Conservation (phyloP, 2,113 vertebrate genomes). For the Clarias macrocephalus region DNA sequence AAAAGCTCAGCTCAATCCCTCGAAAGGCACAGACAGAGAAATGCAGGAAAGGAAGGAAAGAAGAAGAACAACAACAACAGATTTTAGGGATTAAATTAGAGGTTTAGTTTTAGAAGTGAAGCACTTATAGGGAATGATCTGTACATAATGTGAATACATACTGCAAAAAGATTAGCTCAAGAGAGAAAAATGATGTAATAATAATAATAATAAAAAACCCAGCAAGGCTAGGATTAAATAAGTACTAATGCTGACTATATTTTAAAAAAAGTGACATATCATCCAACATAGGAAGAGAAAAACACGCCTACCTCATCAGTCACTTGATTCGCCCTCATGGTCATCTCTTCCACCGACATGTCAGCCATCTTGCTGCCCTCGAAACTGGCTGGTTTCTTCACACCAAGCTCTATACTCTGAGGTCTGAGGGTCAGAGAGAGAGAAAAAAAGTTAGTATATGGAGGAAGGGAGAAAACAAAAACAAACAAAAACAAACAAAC, state of each 20-base stretch:
- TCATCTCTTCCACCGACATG: conserved; percentile 84
- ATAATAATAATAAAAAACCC: background rate
- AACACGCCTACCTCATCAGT: conserved; percentile 86
- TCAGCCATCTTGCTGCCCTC: conserved; percentile 82
- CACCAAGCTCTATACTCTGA: conserved; percentile 66
- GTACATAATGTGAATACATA: background rate
- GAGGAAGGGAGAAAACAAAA: background rate
- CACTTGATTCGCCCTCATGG: conserved; percentile 84
- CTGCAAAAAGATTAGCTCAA: background rate
- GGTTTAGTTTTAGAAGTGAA: background rate
- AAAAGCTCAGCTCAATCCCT: conserved; percentile 45
- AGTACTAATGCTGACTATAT: background rate
- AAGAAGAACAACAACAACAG: conserved; percentile 17
- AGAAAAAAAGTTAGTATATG: background rate
- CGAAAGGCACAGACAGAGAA: conserved; percentile 34
- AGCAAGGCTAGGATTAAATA: background rate
- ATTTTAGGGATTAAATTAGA: background rate
- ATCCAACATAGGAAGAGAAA: conserved; percentile 4
- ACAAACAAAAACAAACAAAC: too few relatives aligned
- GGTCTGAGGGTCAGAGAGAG: conserved; percentile 58
- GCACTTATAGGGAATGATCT: background rate
- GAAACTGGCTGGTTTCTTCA: conserved; percentile 58
- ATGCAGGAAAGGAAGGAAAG: background rate
- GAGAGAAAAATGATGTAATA: background rate
- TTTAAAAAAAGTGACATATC: background rate